A percentile compares a stretch with the other conserved stretches of the same genome.
These are phyloP conservation scores for Ylistrum balloti DNA, from an alignment of 1,140 invertebrate species.

Conservation along the genomic window DNA sequence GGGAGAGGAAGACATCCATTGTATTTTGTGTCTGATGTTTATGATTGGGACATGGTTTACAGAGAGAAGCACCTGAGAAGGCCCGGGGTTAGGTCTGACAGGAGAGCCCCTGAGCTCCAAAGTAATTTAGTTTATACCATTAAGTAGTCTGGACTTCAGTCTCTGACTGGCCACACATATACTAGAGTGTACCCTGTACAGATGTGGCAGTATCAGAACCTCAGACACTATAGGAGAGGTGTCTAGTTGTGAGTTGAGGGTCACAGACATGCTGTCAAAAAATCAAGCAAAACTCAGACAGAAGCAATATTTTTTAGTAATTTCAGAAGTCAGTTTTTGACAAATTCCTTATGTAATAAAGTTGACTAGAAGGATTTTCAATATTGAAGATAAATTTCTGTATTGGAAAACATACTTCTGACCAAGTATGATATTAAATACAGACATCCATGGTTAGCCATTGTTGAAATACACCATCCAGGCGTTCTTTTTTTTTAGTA, in stretches of 20 bases:
- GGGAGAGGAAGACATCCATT: background rate
- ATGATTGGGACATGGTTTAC: background rate
- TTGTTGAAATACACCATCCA: no score
- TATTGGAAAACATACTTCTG: no score
- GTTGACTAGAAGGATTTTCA: no score
- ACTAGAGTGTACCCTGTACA: background rate
- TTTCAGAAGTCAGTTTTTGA: background rate
- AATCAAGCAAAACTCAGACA: background rate
- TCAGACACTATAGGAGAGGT: background rate
- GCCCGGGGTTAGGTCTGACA: background rate
- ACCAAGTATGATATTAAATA: no score
- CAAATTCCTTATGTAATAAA: background rate
- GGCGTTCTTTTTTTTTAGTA: no score
- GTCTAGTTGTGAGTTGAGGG: background rate
- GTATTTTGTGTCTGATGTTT: background rate
- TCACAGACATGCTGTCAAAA: conserved; percentile 11
- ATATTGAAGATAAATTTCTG: no score
- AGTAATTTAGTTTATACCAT: background rate
- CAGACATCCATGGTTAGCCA: no score
- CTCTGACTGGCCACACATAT: background rate
- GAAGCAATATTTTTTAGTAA: background rate
- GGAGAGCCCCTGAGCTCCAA: background rate
- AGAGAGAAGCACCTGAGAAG: background rate
- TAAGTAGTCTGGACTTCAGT: background rate
- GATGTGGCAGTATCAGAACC: background rate